Evolutionary conservation across 2,113 vertebrate species (phyloP).

Genomic region (Psettodes erumei): DNA sequence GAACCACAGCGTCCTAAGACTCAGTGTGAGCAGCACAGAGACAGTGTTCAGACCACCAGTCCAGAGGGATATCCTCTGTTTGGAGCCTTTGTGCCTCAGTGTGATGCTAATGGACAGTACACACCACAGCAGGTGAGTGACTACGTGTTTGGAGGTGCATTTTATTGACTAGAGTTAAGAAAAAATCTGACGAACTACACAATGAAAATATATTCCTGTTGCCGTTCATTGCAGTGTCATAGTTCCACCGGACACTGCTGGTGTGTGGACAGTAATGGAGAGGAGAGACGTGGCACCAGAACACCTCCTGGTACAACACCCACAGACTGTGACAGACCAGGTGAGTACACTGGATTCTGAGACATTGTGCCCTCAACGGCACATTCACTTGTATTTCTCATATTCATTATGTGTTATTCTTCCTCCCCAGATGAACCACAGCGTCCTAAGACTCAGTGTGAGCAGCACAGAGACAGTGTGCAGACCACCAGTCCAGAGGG

Average conservation of each 20-base stretch:
- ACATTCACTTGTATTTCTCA: background rate
- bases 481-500: conserved; percentile 57
- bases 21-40: conserved; percentile 75
- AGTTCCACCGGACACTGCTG: conserved; percentile 87
- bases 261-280: conserved; percentile 85
- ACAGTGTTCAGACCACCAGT: conserved; percentile 52
- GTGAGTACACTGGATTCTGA: background rate
- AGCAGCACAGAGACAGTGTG: conserved; percentile 75
- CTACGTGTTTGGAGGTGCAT: background rate
- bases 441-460: conserved; percentile 76
- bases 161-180: too few species aligned
- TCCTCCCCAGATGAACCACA: conserved; percentile 16
- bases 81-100: conserved; percentile 84
- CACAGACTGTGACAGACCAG: conserved; percentile 11
- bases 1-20: conserved; percentile 21
- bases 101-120: conserved; percentile 81
- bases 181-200: too few species aligned
- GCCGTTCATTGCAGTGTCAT: conserved; percentile 79
- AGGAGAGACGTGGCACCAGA: conserved; percentile 85
- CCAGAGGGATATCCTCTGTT: conserved; percentile 26
- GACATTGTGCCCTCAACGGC: background rate
- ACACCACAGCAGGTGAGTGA: conserved; percentile 61
- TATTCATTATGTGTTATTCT: background rate
- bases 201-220: background rate
- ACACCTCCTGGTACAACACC: conserved; percentile 71